A percentile compares a stretch with the other conserved stretches of the same genome.
Conservation (phyloP, 2,113 vertebrate genomes). For the Loxodonta africana region DNA sequence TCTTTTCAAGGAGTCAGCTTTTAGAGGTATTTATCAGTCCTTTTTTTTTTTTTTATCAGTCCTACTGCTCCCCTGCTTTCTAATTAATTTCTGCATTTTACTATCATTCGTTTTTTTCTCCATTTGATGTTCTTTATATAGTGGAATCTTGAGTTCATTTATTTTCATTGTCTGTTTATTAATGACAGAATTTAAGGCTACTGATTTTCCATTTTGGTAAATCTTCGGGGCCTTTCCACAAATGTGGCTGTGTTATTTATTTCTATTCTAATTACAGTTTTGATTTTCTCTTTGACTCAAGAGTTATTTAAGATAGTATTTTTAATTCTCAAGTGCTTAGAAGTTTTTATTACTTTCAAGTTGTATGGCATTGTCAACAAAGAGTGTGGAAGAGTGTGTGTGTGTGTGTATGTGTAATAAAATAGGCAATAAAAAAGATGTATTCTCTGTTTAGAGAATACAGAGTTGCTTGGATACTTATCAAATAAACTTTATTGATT, state of each 20-base stretch:
- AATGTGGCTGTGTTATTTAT: background rate
- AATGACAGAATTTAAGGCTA: conserved; percentile 35
- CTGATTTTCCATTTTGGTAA: conserved; percentile 53
- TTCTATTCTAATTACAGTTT: conserved; percentile 12
- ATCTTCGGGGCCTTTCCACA: background rate
- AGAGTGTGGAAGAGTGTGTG: background rate
- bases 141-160: conserved; percentile 18
- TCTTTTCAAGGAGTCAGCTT: background rate
- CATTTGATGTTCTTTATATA: conserved; percentile 64
- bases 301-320: conserved; percentile 5
- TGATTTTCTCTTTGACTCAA: conserved; percentile 47
- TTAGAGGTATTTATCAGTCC: conserved; percentile 62
- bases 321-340: background rate
- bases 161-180: conserved; percentile 55
- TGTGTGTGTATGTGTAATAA: background rate
- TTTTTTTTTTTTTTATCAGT: conserved; percentile 41
- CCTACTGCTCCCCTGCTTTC: background rate
- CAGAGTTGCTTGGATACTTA: background rate
- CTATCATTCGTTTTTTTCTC: conserved; percentile 40
- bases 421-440: background rate
- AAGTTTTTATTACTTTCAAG: background rate
- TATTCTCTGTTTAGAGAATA: background rate
- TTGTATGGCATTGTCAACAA: background rate
- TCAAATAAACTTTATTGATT: background rate
- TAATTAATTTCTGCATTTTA: conserved; percentile 72